Percentiles rank a stretch among this genome's conserved stretches.
Evolutionary conservation across 2,113 vertebrate species (phyloP).

Genomic region (Reinhardtius hippoglossoides): DNA sequence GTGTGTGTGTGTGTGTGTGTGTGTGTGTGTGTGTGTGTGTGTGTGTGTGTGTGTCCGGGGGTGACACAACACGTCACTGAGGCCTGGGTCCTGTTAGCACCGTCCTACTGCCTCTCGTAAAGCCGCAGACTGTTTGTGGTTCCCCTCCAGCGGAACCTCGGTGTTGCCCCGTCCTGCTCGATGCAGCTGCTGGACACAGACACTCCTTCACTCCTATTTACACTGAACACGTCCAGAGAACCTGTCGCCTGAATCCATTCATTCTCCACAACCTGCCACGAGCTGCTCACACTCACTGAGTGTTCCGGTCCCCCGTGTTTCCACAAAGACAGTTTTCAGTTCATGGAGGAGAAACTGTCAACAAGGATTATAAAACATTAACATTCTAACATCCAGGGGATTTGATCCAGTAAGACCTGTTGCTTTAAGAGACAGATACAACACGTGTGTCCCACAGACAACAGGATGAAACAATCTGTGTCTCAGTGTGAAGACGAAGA

Average conservation of each 20-base stretch:
- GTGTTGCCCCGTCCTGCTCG: neutral
- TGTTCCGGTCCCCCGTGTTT: neutral
- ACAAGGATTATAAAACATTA: no score
- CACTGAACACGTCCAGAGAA: neutral
- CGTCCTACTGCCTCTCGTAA: constrained; percentile 25
- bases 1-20: neutral
- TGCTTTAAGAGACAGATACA: no score
- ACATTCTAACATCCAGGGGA: no score
- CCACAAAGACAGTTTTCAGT: neutral
- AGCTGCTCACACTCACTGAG: neutral
- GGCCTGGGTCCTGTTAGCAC: constrained; percentile 23
- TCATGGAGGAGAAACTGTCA: neutral
- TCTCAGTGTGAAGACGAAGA: no score
- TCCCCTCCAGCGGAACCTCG: neutral
- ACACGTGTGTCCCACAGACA: no score
- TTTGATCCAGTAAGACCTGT: no score
- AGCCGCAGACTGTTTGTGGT: constrained; percentile 11
- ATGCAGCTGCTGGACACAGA: constrained; percentile 25
- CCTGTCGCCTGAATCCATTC: constrained; percentile 25
- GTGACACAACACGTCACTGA: constrained; percentile 15
- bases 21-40: neutral
- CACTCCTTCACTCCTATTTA: constrained; percentile 16
- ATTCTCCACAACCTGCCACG: neutral
- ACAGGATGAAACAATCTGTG: no score
- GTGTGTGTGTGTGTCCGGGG: constrained; percentile 4